Conservation (phyloP, 1,140 invertebrate genomes). For the Maniola jurtina region DNA sequence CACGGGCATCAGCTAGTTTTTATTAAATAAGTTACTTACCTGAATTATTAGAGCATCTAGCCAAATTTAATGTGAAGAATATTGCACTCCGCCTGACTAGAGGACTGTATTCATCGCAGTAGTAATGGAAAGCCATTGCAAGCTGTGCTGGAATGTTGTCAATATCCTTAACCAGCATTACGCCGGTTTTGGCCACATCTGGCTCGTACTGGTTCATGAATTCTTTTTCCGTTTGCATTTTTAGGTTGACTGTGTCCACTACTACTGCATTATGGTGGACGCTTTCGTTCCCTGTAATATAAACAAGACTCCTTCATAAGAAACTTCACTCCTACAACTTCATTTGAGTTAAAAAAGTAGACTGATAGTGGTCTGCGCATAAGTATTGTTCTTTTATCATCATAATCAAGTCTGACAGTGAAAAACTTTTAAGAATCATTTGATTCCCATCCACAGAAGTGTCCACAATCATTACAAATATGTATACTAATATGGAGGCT, state of each 20-base stretch:
- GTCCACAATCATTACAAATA: no score
- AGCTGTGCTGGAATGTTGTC: conserved; percentile 64
- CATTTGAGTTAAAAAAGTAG: no score
- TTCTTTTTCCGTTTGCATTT: conserved; percentile 59
- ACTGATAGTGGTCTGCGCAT: no score
- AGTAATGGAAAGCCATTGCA: conserved; percentile 78
- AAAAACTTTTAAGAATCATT: no score
- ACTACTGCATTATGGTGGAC: conserved; percentile 38
- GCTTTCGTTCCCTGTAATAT: conserved; percentile 56
- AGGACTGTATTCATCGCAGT: conserved; percentile 78
- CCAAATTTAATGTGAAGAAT: conserved; percentile 75
- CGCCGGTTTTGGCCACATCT: conserved; percentile 48
- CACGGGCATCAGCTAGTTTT: no score
- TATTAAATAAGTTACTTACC: conserved; percentile 28
- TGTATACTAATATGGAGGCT: no score
- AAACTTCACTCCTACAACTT: no score
- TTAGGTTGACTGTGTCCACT: conserved; percentile 44
- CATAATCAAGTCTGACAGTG: no score
- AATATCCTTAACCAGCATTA: conserved; percentile 74
- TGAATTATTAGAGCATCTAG: conserved; percentile 45
- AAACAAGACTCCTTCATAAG: no score
- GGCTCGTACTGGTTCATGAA: conserved; percentile 64
- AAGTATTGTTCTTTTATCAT: no score
- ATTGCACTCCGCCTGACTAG: conserved; percentile 72
- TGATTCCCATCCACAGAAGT: no score